Percentiles rank a stretch among this genome's conserved stretches.
These are phyloP conservation scores for Platichthys flesus DNA, from an alignment of 2,113 vertebrate genomes.

Conservation along the genomic window DNA sequence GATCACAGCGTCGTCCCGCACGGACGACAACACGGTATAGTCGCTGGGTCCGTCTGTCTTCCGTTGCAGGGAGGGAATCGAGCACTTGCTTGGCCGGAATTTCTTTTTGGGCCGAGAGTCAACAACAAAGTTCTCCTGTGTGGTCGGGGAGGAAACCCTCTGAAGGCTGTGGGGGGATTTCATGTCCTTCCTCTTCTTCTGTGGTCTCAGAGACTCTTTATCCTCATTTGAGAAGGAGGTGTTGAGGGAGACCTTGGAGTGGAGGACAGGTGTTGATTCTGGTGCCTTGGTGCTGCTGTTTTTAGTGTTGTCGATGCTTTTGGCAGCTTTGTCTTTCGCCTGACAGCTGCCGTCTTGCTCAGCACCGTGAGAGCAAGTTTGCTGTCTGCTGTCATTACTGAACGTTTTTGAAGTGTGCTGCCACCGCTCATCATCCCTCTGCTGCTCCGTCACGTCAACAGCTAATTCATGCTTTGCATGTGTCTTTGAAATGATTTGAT, in stretches of 20 bases:
- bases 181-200: constrained; percentile 87
- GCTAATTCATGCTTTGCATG: constrained; percentile 55
- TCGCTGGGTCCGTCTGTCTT: constrained; percentile 81
- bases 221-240: constrained; percentile 68
- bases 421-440: constrained; percentile 60
- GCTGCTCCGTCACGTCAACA: constrained; percentile 48
- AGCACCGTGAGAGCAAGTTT: constrained; percentile 35
- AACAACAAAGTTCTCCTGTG: constrained; percentile 86
- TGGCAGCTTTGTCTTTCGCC: constrained; percentile 74
- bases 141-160: constrained; percentile 77
- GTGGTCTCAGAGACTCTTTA: constrained; percentile 71
- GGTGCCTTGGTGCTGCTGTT: constrained; percentile 60
- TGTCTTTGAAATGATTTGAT: constrained; percentile 56
- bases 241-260: constrained; percentile 55
- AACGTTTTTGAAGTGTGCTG: constrained; percentile 31
- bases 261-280: constrained; percentile 64
- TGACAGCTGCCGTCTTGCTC: constrained; percentile 65
- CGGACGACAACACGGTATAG: constrained; percentile 81
- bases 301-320: constrained; percentile 67
- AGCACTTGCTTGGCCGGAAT: constrained; percentile 76
- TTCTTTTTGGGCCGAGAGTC: constrained; percentile 87
- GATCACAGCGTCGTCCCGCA: constrained; percentile 86
- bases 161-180: constrained; percentile 76
- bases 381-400: constrained; percentile 65
- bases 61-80: constrained; percentile 69